Evolutionary conservation across 2,113 vertebrate species (phyloP).

Genomic region (Equus quagga): DNA sequence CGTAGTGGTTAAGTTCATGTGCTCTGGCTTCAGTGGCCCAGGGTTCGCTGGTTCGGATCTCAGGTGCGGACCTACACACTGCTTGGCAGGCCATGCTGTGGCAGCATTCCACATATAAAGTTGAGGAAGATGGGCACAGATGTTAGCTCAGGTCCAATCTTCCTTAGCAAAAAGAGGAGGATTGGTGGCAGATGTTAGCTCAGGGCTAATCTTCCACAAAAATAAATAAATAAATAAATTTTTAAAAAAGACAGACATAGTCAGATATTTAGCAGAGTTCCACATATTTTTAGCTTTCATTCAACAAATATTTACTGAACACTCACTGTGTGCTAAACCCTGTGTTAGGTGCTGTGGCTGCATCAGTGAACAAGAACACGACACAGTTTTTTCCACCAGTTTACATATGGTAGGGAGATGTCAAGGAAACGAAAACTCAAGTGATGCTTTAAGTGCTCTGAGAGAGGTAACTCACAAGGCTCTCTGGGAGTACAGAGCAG

Average conservation of each 20-base stretch:
- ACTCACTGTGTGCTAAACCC: not conserved
- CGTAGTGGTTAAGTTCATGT: too few relatives aligned
- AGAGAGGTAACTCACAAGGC: not conserved
- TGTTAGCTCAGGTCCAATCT: too few relatives aligned
- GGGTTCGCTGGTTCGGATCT: too few relatives aligned
- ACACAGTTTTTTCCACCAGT: not conserved
- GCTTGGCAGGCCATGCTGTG: too few relatives aligned
- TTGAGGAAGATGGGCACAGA: too few relatives aligned
- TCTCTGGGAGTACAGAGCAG: not conserved
- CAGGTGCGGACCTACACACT: too few relatives aligned
- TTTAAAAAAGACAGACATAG: not conserved
- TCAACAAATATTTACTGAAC: constrained; percentile 5
- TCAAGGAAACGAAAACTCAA: not conserved
- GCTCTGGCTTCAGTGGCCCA: too few relatives aligned
- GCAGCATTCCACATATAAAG: too few relatives aligned
- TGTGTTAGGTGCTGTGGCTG: not conserved
- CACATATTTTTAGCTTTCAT: not conserved
- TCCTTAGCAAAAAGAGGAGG: too few relatives aligned
- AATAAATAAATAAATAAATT: too few relatives aligned
- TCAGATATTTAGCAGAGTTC: not conserved
- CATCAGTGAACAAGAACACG: not conserved
- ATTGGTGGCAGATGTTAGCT: too few relatives aligned
- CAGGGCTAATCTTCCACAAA: too few relatives aligned
- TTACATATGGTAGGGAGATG: not conserved
- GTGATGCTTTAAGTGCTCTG: not conserved